These are phyloP conservation scores for Papilio gigon DNA, from an alignment of 2,888 invertebrate genomes.

Conservation along the genomic window DNA sequence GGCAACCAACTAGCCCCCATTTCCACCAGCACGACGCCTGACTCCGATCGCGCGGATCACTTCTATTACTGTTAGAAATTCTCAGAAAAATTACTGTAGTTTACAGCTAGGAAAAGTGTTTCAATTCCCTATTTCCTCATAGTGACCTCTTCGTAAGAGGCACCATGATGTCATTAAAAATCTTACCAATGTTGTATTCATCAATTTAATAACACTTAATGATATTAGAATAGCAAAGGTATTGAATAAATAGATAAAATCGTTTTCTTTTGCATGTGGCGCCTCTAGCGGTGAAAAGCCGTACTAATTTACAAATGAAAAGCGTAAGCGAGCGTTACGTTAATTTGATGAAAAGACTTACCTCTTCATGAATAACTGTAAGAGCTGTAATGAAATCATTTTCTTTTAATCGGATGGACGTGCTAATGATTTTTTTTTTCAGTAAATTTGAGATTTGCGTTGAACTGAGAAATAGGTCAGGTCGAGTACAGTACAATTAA, in stretches of 20 bases:
- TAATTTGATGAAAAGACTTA: neutral
- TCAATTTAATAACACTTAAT: neutral
- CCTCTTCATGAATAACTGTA: neutral
- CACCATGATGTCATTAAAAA: neutral
- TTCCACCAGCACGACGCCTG: neutral
- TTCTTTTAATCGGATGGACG: neutral
- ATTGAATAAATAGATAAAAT: neutral
- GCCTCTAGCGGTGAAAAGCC: constrained; percentile 54
- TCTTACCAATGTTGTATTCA: neutral
- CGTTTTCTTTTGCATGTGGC: constrained; percentile 42
- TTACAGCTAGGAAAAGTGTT: constrained; percentile 59
- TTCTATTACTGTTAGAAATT: neutral
- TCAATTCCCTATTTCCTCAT: neutral
- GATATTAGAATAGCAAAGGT: neutral
- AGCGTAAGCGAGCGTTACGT: neutral
- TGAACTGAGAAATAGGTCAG: constrained; percentile 34
- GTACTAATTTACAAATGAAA: constrained; percentile 50
- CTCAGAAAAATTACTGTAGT: constrained; percentile 20
- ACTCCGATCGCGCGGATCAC: neutral
- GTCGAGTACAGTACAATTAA: constrained; percentile 38
- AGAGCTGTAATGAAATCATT: neutral
- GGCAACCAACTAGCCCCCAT: constrained; percentile 40
- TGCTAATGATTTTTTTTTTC: constrained; percentile 13
- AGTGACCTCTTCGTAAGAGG: neutral
- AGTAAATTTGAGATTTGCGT: constrained; percentile 25